These are phyloP conservation scores for Trimorus sp. DNA, from an alignment of 2,888 invertebrate species.

Conservation along the genomic window DNA sequence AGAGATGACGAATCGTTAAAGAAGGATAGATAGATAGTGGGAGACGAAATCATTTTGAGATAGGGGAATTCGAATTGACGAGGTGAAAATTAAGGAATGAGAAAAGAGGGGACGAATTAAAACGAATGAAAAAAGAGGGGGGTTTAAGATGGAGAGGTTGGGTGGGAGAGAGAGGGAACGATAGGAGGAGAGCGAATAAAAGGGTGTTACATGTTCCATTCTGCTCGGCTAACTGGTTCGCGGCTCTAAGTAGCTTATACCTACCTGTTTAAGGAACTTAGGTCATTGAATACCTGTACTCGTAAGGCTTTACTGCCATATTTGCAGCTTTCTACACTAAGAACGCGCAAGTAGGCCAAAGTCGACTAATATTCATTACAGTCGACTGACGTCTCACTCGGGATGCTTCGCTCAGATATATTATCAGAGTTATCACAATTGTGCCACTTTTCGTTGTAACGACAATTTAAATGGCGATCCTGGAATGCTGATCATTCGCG, in stretches of 20 bases:
- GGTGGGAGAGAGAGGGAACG: background rate
- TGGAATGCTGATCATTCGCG: too few relatives aligned
- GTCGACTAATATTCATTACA: slow-evolving; percentile 45
- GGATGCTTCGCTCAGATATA: too few relatives aligned
- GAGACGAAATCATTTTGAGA: too few relatives aligned
- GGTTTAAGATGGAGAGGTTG: too few relatives aligned
- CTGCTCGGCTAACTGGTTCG: slow-evolving; percentile 55
- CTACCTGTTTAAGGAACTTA: slow-evolving; percentile 63
- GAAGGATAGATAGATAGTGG: slow-evolving; percentile 17
- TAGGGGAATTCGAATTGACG: too few relatives aligned
- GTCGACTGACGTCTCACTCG: slow-evolving; percentile 11
- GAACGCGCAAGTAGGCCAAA: slow-evolving; percentile 53
- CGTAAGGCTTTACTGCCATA: slow-evolving; percentile 64
- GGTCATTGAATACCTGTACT: slow-evolving; percentile 63
- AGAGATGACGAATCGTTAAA: slow-evolving; percentile 19
- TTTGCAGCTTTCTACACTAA: slow-evolving; percentile 57
- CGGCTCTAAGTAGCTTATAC: slow-evolving; percentile 61
- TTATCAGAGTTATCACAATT: too few relatives aligned
- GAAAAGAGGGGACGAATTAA: too few relatives aligned
- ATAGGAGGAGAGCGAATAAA: slow-evolving; percentile 20
- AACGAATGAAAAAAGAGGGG: too few relatives aligned
- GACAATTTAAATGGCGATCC: too few relatives aligned
- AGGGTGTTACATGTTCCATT: slow-evolving; percentile 33
- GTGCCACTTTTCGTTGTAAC: too few relatives aligned
- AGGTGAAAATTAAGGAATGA: too few relatives aligned